Conservation (phyloP, 2,888 invertebrate species). For the Idaea aversata region DNA sequence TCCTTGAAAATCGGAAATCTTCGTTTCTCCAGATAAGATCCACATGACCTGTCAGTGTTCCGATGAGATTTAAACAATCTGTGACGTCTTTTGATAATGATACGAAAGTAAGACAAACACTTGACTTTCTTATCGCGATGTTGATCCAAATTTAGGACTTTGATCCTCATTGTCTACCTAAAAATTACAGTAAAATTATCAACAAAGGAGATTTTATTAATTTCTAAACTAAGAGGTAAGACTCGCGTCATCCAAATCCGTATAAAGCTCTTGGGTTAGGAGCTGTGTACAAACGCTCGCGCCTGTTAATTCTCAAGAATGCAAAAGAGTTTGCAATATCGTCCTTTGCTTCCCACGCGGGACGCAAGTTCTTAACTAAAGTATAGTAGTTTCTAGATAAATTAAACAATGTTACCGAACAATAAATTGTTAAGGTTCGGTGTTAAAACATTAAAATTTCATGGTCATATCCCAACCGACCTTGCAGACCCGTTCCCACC, state of each 20-base stretch:
- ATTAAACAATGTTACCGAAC: background rate
- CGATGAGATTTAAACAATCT: background rate
- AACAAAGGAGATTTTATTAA: background rate
- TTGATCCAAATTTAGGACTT: background rate
- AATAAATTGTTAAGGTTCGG: background rate
- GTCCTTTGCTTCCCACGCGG: background rate
- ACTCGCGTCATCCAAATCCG: background rate
- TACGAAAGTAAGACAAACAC: background rate
- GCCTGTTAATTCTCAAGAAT: background rate
- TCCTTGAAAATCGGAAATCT: background rate
- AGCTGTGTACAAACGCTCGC: background rate
- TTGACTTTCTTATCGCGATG: background rate
- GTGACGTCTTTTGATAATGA: background rate
- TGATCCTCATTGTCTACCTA: background rate
- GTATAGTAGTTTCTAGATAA: background rate
- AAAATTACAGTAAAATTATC: background rate
- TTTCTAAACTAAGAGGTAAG: background rate
- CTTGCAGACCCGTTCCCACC: constrained; percentile 23
- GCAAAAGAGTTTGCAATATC: background rate
- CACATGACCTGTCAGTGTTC: background rate
- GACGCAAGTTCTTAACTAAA: background rate
- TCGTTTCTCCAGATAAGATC: background rate
- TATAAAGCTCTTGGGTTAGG: too few species aligned
- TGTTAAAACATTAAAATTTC: constrained; percentile 9
- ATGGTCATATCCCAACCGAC: constrained; percentile 13